Evolutionary conservation across 2,797 vertebrate genomes (phyloP).

Genomic region (Poecilia picta): DNA sequence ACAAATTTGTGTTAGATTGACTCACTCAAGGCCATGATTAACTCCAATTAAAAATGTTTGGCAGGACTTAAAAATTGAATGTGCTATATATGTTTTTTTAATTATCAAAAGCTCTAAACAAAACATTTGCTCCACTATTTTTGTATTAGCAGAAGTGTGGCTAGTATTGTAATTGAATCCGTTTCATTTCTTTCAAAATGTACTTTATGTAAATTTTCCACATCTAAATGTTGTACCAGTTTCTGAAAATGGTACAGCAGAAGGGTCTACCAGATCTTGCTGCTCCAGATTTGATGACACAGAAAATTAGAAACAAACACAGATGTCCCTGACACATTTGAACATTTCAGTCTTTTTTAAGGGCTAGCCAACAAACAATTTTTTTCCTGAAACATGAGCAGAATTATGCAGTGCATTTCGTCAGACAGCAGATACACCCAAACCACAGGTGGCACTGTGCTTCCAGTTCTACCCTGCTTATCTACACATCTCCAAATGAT

Average conservation of each 20-base stretch:
- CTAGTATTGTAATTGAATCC: background rate
- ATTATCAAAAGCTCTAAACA: background rate
- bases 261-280: slow-evolving; percentile 6
- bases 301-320: slow-evolving; percentile 18
- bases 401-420: background rate
- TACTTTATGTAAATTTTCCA: background rate
- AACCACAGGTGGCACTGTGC: slow-evolving; percentile 15
- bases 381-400: background rate
- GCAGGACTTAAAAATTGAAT: too few species aligned
- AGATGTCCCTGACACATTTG: slow-evolving; percentile 13
- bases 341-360: slow-evolving; percentile 8
- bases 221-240: background rate
- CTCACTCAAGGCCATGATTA: too few species aligned
- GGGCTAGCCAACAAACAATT: slow-evolving; percentile 13
- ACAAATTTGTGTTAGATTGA: too few species aligned
- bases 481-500: slow-evolving; percentile 30
- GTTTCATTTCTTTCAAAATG: background rate
- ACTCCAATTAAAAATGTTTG: too few species aligned
- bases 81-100: too few species aligned
- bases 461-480: slow-evolving; percentile 24
- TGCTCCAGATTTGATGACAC: slow-evolving; percentile 12
- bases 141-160: background rate
- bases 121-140: background rate
- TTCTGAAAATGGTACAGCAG: background rate
- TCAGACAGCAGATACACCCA: background rate